Percentiles rank a stretch among this genome's conserved stretches.
These are phyloP conservation scores for Trochalopteron elliotii DNA, from an alignment of 2,113 vertebrate species.

Conservation along the genomic window DNA sequence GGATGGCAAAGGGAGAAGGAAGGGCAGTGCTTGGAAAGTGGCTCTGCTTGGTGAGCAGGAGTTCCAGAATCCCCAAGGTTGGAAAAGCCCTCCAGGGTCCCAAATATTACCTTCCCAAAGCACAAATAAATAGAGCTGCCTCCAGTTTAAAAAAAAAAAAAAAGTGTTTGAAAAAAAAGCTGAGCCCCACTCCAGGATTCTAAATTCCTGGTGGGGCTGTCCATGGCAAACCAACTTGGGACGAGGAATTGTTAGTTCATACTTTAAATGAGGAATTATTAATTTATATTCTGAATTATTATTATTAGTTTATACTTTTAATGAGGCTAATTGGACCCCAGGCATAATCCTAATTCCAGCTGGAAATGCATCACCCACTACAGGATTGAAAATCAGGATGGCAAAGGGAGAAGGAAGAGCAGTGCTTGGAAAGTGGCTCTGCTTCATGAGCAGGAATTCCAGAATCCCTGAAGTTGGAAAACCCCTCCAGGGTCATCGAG, in stretches of 20 bases:
- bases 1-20: background rate
- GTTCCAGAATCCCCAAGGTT: background rate
- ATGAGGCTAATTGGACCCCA: background rate
- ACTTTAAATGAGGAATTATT: background rate
- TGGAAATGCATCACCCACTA: too few relatives aligned
- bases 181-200: background rate
- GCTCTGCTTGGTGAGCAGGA: background rate
- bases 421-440: background rate
- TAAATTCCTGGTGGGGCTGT: background rate
- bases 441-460: background rate
- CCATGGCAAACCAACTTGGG: background rate
- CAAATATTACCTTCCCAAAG: background rate
- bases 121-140: conserved; percentile 14
- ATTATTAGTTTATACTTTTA: background rate
- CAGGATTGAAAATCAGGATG: background rate
- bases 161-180: background rate
- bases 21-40: background rate
- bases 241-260: background rate
- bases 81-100: background rate
- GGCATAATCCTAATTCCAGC: too few relatives aligned
- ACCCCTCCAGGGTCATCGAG: background rate
- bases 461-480: background rate
- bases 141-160: background rate
- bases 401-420: background rate
- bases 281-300: background rate